Evolutionary conservation across 2,113 vertebrate genomes (phyloP), one percentile per base, ranked within the genome.

Genomic region (Pagrus major): DNA sequence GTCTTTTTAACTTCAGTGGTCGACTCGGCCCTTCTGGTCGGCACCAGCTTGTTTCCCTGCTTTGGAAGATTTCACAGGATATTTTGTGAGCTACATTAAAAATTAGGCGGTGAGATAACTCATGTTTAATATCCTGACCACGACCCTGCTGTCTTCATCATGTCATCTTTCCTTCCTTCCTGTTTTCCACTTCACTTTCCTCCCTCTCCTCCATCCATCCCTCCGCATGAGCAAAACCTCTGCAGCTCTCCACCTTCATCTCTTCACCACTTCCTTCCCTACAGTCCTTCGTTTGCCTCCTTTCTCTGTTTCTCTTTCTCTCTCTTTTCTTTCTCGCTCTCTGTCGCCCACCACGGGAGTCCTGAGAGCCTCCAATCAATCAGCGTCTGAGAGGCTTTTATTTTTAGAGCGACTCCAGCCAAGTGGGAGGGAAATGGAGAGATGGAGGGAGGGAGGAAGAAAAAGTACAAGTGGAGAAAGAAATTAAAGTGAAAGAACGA

Each of bases 391-490:
- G 87, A 91, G 86, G 81, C 81, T 85, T 85, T 83, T 84, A 90
- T 85, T 87, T 91, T 91, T 88, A 91, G 98, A 97, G 97, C 95
- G 29, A 97, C 96, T 98, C 89, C 97, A 97, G 94, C 82, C 82
- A 81, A 86, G 89, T 87, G 82, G 81, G 84, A 76, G 85, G 75
- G 78, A 80, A 74, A 80, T 20, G 78, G 75, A 80, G 81, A 51
- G 85, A 71, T 31, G 76, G 55, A 66, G 65, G 4, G 33, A 35
- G 69, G 18, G 35, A 29, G 55, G 10, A 10, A 25, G 21, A 77
- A 33, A 44, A 63, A 75, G 78, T 33, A 39, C 42, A 77, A 15
- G 35, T 12, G 41, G 42, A 76, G 61, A 31, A 69, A 68, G 70
- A 55, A 59, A 56, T 72, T 29, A 68, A 74, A 41, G 41, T 39